A percentile compares a stretch with the other conserved stretches of the same genome.
Conservation (phyloP, 2,797 vertebrate species). For the Chaenodraco wilsoni region DNA sequence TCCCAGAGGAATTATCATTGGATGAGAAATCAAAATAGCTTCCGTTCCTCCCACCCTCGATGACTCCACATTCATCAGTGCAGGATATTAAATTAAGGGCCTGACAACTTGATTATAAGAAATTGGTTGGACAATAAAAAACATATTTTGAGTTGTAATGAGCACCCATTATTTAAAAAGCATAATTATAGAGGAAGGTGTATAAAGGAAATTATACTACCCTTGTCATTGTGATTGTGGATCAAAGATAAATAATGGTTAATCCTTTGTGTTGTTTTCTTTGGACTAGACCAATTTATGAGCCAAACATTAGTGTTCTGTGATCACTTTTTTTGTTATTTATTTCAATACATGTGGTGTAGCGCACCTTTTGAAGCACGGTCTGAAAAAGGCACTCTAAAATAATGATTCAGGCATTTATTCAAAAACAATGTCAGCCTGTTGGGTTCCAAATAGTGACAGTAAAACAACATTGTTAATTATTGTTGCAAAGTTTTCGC, state of each 20-base stretch:
- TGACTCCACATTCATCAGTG: slow-evolving; percentile 75
- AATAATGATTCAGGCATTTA: slow-evolving; percentile 57
- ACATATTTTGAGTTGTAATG: slow-evolving; percentile 59
- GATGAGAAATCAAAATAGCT: slow-evolving; percentile 73
- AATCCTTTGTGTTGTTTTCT: slow-evolving; percentile 22
- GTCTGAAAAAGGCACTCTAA: slow-evolving; percentile 35
- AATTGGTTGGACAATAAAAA: slow-evolving; percentile 71
- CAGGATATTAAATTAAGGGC: slow-evolving; percentile 76
- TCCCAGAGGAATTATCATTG: slow-evolving; percentile 65
- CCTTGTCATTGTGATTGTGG: slow-evolving; percentile 26
- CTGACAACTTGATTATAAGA: slow-evolving; percentile 77
- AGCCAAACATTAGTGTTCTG: slow-evolving; percentile 27
- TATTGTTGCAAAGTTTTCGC: slow-evolving; percentile 76
- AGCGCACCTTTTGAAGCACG: slow-evolving; percentile 15
- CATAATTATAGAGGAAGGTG: slow-evolving; percentile 53
- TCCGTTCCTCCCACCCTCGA: slow-evolving; percentile 57
- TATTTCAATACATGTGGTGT: slow-evolving; percentile 15
- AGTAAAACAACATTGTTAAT: slow-evolving; percentile 67
- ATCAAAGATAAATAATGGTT: slow-evolving; percentile 27
- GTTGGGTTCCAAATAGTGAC: slow-evolving; percentile 56
- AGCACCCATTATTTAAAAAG: slow-evolving; percentile 67
- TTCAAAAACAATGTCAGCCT: slow-evolving; percentile 57
- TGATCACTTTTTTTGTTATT: slow-evolving; percentile 35
- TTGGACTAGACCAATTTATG: slow-evolving; percentile 33
- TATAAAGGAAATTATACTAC: slow-evolving; percentile 26